Conservation (phyloP, 2,797 vertebrate genomes). For the Cyprinella venusta region DNA sequence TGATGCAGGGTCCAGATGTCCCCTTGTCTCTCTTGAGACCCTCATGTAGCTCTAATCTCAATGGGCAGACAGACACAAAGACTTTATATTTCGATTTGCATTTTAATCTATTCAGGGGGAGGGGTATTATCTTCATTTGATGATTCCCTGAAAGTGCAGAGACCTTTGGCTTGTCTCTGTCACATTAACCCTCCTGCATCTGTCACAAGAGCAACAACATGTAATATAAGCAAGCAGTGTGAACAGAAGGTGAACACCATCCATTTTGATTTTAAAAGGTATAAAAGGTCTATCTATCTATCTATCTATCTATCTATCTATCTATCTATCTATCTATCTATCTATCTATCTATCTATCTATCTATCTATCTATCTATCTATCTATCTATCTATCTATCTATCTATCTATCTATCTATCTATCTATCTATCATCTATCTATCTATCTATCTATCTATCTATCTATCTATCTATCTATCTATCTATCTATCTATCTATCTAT, state of each 20-base stretch:
- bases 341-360: not conserved
- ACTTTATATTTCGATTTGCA: constrained; percentile 55
- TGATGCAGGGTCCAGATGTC: constrained; percentile 58
- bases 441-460: not conserved
- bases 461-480: not conserved
- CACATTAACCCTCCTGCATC: constrained; percentile 34
- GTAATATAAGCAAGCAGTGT: not conserved
- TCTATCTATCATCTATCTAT: not conserved
- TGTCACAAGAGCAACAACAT: constrained; percentile 12
- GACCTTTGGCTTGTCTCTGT: constrained; percentile 36
- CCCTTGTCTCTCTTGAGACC: constrained; percentile 46
- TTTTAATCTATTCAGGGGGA: constrained; percentile 55
- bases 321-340: not conserved
- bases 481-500: not conserved
- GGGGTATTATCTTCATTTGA: constrained; percentile 32
- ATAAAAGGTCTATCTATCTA: not conserved
- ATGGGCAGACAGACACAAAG: constrained; percentile 51
- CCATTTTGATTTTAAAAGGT: constrained; percentile 6
- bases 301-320: too few relatives aligned
- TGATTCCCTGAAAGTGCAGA: constrained; percentile 37
- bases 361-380: not conserved
- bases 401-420: not conserved
- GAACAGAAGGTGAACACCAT: not conserved
- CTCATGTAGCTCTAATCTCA: constrained; percentile 52
- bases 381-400: not conserved